Evolutionary conservation across 2,888 invertebrate species (phyloP).

Genomic region (Hirudinaria manillensis): DNA sequence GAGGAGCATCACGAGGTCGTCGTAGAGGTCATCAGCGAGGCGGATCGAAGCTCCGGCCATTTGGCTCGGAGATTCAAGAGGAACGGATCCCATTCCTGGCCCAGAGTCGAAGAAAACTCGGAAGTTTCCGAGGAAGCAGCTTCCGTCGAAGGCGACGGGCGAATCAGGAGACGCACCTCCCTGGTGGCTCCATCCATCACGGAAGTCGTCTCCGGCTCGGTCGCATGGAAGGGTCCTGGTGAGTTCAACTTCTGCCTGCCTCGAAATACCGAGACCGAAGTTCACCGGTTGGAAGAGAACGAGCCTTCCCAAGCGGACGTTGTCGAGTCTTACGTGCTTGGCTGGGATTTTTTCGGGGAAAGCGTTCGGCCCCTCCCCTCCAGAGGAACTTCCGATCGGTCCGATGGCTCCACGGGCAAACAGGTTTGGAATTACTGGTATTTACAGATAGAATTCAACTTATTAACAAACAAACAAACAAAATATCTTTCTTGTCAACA

Average conservation of each 20-base stretch:
- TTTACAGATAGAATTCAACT: too few relatives aligned
- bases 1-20: neutral
- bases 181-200: neutral
- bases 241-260: constrained; percentile 39
- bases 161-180: neutral
- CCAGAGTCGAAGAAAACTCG: neutral
- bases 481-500: too few relatives aligned
- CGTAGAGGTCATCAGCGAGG: neutral
- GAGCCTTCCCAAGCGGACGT: neutral
- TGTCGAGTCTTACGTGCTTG: neutral
- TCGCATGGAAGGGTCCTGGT: constrained; percentile 20
- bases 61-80: neutral
- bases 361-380: neutral
- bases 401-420: neutral
- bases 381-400: neutral
- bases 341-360: neutral
- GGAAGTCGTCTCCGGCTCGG: constrained; percentile 29
- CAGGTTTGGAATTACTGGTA: too few relatives aligned
- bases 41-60: neutral
- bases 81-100: neutral
- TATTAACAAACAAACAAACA: too few relatives aligned
- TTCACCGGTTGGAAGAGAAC: neutral
- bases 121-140: neutral
- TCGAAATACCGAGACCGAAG: constrained; percentile 29
- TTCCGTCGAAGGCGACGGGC: too few relatives aligned